Conservation (phyloP, 2,888 invertebrate species). For the Lampropteryx suffumata region DNA sequence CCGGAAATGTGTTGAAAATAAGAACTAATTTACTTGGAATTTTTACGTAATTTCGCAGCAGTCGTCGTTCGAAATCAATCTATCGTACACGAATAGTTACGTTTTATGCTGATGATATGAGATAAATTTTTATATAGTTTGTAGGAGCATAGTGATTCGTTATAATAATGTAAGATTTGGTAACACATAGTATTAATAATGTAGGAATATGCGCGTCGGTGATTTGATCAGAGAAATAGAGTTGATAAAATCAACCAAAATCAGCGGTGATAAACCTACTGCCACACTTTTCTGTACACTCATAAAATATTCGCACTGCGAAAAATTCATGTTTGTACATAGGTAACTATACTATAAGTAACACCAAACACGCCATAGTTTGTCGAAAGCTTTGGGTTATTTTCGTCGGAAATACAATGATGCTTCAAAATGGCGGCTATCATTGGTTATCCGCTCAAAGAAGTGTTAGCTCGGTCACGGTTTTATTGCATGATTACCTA, state of each 20-base stretch:
- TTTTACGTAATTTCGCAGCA: slow-evolving; percentile 62
- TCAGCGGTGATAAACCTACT: slow-evolving; percentile 10
- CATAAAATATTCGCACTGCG: slow-evolving; percentile 23
- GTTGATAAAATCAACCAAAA: slow-evolving; percentile 46
- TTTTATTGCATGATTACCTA: slow-evolving; percentile 20
- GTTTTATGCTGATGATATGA: slow-evolving; percentile 82
- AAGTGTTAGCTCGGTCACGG: slow-evolving; percentile 9
- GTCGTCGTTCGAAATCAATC: slow-evolving; percentile 77
- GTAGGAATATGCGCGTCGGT: slow-evolving; percentile 80
- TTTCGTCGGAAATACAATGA: not conserved
- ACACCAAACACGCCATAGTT: slow-evolving; percentile 7
- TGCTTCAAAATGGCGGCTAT: slow-evolving; percentile 24
- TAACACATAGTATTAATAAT: slow-evolving; percentile 75
- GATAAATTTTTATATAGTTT: slow-evolving; percentile 79
- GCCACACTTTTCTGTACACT: slow-evolving; percentile 46
- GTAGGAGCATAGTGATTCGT: slow-evolving; percentile 83
- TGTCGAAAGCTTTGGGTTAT: no score
- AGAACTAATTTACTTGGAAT: slow-evolving; percentile 63
- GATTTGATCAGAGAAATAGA: slow-evolving; percentile 63
- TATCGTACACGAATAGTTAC: slow-evolving; percentile 78
- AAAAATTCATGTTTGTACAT: slow-evolving; percentile 22
- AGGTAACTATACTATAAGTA: slow-evolving; percentile 24
- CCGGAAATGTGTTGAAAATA: slow-evolving; percentile 46
- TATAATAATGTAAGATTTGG: slow-evolving; percentile 81
- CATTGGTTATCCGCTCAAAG: slow-evolving; percentile 5